Evolutionary conservation across 1,140 invertebrate genomes (phyloP).

Genomic region (Cyclina sinensis): DNA sequence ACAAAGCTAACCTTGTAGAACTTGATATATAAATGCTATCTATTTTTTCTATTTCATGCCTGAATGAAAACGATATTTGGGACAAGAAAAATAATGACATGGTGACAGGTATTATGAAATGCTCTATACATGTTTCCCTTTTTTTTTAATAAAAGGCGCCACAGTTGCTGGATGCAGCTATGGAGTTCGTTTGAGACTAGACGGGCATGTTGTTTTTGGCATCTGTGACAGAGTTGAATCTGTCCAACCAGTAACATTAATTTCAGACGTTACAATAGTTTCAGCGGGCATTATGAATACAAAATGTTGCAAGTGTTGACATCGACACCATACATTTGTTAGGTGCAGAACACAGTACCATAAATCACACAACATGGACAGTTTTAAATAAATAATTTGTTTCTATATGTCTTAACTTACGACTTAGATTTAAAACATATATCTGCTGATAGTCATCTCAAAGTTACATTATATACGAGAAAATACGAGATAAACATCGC

Average conservation of each 20-base stretch:
- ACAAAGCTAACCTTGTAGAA: no score
- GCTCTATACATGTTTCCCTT: no score
- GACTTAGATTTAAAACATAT: not conserved
- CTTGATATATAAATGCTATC: no score
- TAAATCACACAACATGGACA: not conserved
- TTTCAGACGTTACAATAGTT: not conserved
- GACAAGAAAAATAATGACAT: no score
- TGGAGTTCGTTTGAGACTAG: not conserved
- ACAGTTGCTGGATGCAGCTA: not conserved
- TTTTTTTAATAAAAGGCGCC: not conserved
- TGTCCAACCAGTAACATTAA: not conserved
- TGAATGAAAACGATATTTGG: no score
- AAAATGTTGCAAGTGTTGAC: not conserved
- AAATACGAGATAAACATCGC: not conserved
- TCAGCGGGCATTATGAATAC: not conserved
- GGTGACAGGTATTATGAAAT: no score
- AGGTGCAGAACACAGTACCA: not conserved
- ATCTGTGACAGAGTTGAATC: not conserved
- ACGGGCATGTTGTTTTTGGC: not conserved
- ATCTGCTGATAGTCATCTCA: not conserved
- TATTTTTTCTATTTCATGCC: no score
- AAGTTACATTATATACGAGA: not conserved
- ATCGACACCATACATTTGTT: not conserved
- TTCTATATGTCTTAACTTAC: not conserved
- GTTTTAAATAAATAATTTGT: not conserved